Evolutionary conservation across 2,113 vertebrate species (phyloP), one percentile per base, ranked within the genome.

Genomic region (Hydrolagus affinis): DNA sequence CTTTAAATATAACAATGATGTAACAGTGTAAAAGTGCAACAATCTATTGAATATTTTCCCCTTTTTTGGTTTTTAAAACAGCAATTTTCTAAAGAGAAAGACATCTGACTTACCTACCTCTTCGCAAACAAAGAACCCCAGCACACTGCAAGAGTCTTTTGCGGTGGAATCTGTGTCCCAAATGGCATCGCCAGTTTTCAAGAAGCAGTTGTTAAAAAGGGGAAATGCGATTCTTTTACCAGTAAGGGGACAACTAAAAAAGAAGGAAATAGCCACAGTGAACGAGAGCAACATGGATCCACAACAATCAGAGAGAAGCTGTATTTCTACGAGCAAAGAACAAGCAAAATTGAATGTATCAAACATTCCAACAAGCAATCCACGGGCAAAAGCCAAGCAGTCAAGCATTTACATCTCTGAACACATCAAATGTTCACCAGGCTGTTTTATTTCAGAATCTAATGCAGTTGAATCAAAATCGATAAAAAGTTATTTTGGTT

Each of bases 11-110:
- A 44, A 44, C 44, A 44, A 44, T 44, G 44, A 44, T 44, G 44
- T 44, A 44, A 44, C 44, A 44, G 44, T 44, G 44, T 44, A 44
- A 44, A 44, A 1, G 44, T 44, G 44, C 6, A 44, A 44, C 44
- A 44, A 44, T 66, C 0, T 2, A 32, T 64, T 64, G 66, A 83
- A 83, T 21, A 14, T 28, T 70, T 83, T 69, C 87, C 57, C 8
- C 73, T 73, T 59, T 72, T 86, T 86, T 85, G 60, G 44, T 44
- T 44, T 44, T 44, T 44, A 44, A 44, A 44, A 86, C 90, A 95
- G 98, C 86, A 90, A 91, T 87, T 93, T 95, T 87, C 88, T 93
- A 60, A 95, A 92, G 88, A 92, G 85, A 73, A 92, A 94, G 88
- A 90, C 92, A 68, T 90, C 90, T 77, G 91, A 91, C 0, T 88